phyloP scores from a whole-genome alignment of 2,888 invertebrate genomes.

The Drosophila fulvimacula region DNA sequence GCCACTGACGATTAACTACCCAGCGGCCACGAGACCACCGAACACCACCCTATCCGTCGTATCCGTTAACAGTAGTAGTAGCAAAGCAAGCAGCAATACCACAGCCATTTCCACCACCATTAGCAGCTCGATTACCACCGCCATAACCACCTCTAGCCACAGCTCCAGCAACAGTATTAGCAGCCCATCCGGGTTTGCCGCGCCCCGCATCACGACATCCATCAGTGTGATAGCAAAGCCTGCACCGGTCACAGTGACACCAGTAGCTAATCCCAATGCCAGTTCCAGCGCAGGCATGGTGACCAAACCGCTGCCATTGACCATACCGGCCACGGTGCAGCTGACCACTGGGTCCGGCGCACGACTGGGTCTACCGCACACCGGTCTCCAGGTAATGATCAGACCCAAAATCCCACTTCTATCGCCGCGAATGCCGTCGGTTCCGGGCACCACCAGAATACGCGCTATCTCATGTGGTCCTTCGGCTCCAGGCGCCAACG shows the following conservation, averaged over 20 bases:
- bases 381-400: neutral
- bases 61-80: neutral
- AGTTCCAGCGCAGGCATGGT: neutral
- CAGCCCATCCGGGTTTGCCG: neutral
- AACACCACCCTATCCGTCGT: neutral
- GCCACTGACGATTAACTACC: slow-evolving; percentile 58
- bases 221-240: slow-evolving; percentile 9
- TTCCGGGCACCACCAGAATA: neutral
- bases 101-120: neutral
- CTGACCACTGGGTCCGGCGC: neutral
- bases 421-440: neutral
- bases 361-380: neutral
- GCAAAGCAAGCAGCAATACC: neutral
- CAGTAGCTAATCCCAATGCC: neutral
- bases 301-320: neutral
- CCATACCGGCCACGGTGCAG: slow-evolving; percentile 10
- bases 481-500: neutral
- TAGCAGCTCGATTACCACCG: neutral
- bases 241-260: neutral
- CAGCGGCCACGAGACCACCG: slow-evolving; percentile 9
- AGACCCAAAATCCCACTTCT: neutral
- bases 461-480: neutral
- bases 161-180: neutral
- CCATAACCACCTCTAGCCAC: neutral
- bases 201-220: neutral